These are phyloP conservation scores for Podilymbus podiceps DNA, from an alignment of 2,113 vertebrate genomes.

Conservation along the genomic window DNA sequence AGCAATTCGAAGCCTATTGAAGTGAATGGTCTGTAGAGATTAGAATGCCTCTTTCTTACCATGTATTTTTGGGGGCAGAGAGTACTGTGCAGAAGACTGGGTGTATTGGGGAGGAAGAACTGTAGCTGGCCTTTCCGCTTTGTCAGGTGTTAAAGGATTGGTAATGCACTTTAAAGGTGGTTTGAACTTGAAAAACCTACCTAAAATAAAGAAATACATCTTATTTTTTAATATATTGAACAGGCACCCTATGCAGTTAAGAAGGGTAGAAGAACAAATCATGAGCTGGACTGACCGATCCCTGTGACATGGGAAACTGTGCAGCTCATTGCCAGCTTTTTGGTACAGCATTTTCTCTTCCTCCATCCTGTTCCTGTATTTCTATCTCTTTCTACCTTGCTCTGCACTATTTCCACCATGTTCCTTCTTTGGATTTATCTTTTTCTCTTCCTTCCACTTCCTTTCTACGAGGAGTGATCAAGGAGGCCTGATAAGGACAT, in stretches of 20 bases:
- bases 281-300: accelerated
- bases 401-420: not conserved
- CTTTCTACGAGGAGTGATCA: not conserved
- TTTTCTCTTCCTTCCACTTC: not conserved
- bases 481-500: not conserved
- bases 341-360: not conserved
- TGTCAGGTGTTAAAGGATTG: not conserved
- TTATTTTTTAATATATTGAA: not conserved
- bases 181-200: not conserved
- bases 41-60: not conserved
- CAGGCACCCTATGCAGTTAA: not conserved
- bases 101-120: conserved; percentile 23
- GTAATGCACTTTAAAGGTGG: not conserved
- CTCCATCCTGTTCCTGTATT: not conserved
- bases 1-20: not conserved
- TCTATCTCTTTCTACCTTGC: not conserved
- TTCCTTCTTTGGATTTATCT: not conserved
- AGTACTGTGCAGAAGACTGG: not conserved
- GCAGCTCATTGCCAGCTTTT: not conserved
- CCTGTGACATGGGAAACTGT: not conserved
- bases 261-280: not conserved
- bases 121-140: not conserved
- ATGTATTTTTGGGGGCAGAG: conserved; percentile 5
- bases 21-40: not conserved
- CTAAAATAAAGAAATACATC: not conserved